Evolutionary conservation across 1,140 invertebrate genomes (phyloP).

Genomic region (Archegozetes longisetosus): DNA sequence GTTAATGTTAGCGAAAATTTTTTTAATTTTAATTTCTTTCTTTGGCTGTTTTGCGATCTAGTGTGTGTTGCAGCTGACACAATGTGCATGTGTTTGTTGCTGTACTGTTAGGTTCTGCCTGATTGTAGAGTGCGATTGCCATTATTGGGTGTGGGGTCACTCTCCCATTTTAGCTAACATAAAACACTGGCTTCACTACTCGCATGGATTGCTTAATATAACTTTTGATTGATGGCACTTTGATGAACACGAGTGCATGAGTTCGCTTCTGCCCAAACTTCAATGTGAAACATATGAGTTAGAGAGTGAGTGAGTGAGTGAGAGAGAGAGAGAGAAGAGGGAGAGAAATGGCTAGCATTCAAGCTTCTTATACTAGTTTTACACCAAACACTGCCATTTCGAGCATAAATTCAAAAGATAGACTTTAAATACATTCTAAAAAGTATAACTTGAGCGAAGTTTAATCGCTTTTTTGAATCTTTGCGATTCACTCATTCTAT

Average conservation of each 20-base stretch:
- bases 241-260: not conserved
- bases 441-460: no score
- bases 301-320: not conserved
- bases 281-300: not conserved
- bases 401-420: not conserved
- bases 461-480: not conserved
- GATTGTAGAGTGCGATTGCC: no score
- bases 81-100: no score
- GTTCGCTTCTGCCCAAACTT: no score
- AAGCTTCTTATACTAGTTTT: no score
- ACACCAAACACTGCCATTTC: not conserved
- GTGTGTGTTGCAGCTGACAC: no score
- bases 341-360: not conserved
- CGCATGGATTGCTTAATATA: not conserved
- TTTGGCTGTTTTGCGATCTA: no score
- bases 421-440: not conserved
- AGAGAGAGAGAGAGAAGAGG: not conserved
- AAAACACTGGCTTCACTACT: no score
- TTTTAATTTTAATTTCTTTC: no score
- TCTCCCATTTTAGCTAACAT: no score
- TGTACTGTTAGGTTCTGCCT: no score
- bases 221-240: constrained; percentile 2
- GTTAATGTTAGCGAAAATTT: no score
- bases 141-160: not conserved
- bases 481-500: not conserved